phyloP scores from a whole-genome alignment of 2,888 invertebrate genomes.

The Agrochola lychnidis region DNA sequence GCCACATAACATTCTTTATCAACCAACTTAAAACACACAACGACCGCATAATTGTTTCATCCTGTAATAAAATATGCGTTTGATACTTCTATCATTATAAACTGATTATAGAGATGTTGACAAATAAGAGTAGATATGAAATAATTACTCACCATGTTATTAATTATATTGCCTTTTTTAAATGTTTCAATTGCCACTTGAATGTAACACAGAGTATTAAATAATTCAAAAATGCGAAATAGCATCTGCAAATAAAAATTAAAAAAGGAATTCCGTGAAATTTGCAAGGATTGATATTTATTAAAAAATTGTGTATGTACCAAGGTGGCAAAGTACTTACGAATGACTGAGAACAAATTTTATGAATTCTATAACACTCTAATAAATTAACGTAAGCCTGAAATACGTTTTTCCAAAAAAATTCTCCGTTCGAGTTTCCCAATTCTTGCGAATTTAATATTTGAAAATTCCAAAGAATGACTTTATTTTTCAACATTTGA shows the following conservation, averaged over 20 bases:
- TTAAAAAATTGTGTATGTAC: not conserved
- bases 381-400: constrained; percentile 39
- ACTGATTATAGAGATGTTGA: not conserved
- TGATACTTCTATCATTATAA: too few species aligned
- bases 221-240: not conserved
- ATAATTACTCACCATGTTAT: not conserved
- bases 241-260: constrained; percentile 1
- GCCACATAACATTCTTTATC: not conserved
- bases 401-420: constrained; percentile 2
- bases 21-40: constrained; percentile 8
- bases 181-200: not conserved
- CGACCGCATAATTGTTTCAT: not conserved
- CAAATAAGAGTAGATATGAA: not conserved
- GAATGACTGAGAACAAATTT: constrained; percentile 8
- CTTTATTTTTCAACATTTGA: constrained; percentile 31
- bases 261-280: not conserved
- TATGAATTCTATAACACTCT: constrained; percentile 35
- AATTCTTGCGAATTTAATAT: not conserved
- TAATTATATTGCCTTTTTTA: not conserved
- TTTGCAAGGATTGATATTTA: not conserved
- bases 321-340: constrained; percentile 33
- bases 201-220: not conserved
- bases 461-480: constrained; percentile 33
- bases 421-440: not conserved
- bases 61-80: constrained; percentile 6